Conservation (phyloP, 2,888 invertebrate genomes). For the Maniola hyperantus region DNA sequence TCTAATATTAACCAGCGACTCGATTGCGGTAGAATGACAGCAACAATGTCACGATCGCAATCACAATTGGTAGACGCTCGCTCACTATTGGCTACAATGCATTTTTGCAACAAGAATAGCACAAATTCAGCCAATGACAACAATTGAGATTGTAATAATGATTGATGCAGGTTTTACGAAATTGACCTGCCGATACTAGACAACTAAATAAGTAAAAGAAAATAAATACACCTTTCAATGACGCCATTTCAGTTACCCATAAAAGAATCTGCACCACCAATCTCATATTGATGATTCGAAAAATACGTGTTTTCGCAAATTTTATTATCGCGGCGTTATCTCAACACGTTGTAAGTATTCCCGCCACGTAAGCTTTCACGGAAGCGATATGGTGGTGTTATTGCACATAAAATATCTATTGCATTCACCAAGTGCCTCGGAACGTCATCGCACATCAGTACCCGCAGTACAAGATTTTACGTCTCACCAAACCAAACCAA, state of each 20-base stretch:
- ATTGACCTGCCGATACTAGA: too few species aligned
- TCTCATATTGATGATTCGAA: constrained; percentile 9
- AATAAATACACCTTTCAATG: not conserved
- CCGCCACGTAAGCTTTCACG: constrained; percentile 15
- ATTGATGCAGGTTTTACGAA: too few species aligned
- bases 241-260: not conserved
- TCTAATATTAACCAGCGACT: too few species aligned
- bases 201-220: not conserved
- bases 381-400: constrained; percentile 12
- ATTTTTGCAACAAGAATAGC: too few species aligned
- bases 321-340: constrained; percentile 17
- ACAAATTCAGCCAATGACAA: too few species aligned
- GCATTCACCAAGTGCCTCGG: not conserved
- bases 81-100: too few species aligned
- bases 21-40: too few species aligned
- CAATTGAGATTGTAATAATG: too few species aligned
- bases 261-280: constrained; percentile 2
- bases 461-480: not conserved
- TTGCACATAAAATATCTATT: constrained; percentile 18
- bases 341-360: constrained; percentile 3
- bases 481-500: too few species aligned
- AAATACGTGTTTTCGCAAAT: constrained; percentile 2
- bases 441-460: not conserved
- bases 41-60: too few species aligned
- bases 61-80: too few species aligned